These are phyloP conservation scores for Nematopogon swammerdamellus DNA, from an alignment of 2,888 invertebrate species.

Conservation along the genomic window DNA sequence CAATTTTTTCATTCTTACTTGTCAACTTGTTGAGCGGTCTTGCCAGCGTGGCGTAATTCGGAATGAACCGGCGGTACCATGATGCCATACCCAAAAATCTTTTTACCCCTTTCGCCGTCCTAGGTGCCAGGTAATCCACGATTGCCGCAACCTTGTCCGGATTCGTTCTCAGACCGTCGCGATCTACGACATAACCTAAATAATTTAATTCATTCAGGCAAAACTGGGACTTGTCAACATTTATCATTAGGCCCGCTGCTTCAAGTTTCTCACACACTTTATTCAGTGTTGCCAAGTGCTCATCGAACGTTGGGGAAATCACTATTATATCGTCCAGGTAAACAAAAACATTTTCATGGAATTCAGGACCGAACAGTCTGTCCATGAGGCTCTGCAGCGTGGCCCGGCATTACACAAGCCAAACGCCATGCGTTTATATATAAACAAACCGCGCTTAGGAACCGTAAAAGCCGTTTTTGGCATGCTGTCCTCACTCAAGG, in stretches of 20 bases:
- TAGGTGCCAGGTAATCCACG: constrained; percentile 10
- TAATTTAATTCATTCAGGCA: constrained; percentile 15
- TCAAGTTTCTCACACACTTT: neutral
- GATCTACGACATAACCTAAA: constrained; percentile 20
- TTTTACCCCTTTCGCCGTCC: constrained; percentile 9
- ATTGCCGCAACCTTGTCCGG: constrained; percentile 11
- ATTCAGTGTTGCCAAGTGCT: constrained; percentile 5
- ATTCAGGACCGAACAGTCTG: constrained; percentile 10
- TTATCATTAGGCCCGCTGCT: constrained; percentile 15
- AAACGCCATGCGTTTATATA: constrained; percentile 3
- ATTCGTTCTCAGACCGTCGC: constrained; percentile 14
- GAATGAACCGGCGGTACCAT: constrained; percentile 7
- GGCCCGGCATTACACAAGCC: too few relatives aligned
- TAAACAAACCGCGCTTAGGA: constrained; percentile 3
- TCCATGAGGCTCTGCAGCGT: constrained; percentile 14
- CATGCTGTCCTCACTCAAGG: neutral
- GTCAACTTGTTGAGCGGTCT: too few relatives aligned
- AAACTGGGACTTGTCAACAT: constrained; percentile 16
- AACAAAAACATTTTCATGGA: too few relatives aligned
- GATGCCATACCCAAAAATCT: constrained; percentile 10
- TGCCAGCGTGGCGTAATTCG: too few relatives aligned
- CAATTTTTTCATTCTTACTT: too few relatives aligned
- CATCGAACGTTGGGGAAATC: constrained; percentile 8
- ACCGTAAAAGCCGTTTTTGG: too few relatives aligned
- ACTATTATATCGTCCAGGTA: constrained; percentile 15